Base-by-base conservation (phyloP, 2,113 vertebrate species). In the Copsychus sechellarum region DNA sequence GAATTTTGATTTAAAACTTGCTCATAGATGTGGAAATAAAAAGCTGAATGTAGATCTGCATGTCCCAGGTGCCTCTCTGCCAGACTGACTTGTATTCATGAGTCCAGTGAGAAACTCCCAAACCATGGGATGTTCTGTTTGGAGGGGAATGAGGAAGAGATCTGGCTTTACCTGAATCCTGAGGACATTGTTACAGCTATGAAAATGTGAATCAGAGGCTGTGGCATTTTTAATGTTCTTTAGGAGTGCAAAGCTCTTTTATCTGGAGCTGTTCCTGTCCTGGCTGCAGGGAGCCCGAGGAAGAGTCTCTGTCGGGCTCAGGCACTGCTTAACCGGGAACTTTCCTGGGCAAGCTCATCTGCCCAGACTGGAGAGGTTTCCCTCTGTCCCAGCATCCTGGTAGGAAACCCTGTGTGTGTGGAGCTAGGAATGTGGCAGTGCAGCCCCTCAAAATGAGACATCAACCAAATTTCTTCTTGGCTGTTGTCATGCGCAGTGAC, bases 1-100 rank as follows among this genome's bases (percentile, higher is more conserved):
- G 77, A 66, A 78, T 61, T 86, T 88, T 51, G 2, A 31, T 92
- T 86, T 88, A 64, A 66, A 76, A n/a, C 34, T 86, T 83, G 33
- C 19, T 77, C 11, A 5, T 43, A 36, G 40, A 60, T 74, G 64
- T 74, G n/a, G 47, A 81, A 77, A 83, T 38, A 45, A 90, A 67
- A 76, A 92, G 29, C 19, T 43, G 77, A 64, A 47, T 2, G 3
- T 74, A 34, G 62, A 60, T 77, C 54, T 77, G 40, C 43, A 20
- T 73, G 42, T 62, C 61, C 26, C 43, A 67, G 26, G 23, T n/a
- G 12, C 16, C 18, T 60, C 21, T 90, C 26, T 31, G 9, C 20
- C 0, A 1, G 42, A 20, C 33, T 48, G 47, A 20, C 31, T 88
- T 3, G 0, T 43, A 7, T 50, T 42, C 51, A 6, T 51, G 79